phyloP scores from a whole-genome alignment of 1,140 invertebrate species.

The Chrysopa pallens region DNA sequence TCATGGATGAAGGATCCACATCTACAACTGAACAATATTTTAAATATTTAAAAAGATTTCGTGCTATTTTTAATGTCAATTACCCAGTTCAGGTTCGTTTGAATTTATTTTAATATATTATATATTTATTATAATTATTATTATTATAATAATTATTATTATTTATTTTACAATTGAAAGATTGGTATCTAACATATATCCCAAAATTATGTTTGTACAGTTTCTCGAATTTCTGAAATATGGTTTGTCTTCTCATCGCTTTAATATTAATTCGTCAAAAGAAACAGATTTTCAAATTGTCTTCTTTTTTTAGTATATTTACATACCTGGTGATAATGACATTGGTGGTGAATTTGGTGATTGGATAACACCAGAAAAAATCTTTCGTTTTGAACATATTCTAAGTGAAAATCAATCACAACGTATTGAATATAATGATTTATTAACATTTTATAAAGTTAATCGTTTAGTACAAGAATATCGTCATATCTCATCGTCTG shows the following conservation, averaged over 20 bases:
- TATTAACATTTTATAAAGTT: conserved; percentile 42
- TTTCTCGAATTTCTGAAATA: too few species aligned
- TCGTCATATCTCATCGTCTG: conserved; percentile 24
- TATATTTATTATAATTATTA: too few species aligned
- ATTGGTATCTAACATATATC: too few species aligned
- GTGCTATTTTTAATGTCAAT: conserved; percentile 44
- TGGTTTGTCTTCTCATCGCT: too few species aligned
- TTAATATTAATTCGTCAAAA: too few species aligned
- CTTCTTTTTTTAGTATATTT: conserved; percentile 61
- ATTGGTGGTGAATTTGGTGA: conserved; percentile 76
- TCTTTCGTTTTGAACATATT: conserved; percentile 48
- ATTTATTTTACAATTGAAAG: too few species aligned
- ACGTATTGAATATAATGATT: conserved; percentile 37
- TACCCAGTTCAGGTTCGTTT: conserved; percentile 21
- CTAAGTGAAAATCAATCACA: conserved; percentile 27
- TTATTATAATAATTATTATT: too few species aligned
- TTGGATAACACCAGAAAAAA: conserved; percentile 47
- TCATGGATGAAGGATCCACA: conserved; percentile 82
- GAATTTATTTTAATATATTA: too few species aligned
- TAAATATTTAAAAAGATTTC: conserved; percentile 47
- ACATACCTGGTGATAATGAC: conserved; percentile 87
- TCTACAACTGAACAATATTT: conserved; percentile 47
- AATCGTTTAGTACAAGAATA: conserved; percentile 41
- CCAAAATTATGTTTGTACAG: too few species aligned
- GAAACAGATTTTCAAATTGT: too few species aligned